A percentile compares a stretch with the other conserved stretches of the same genome.
phyloP scores from a whole-genome alignment of 1,140 invertebrate species.

The Uloborus diversus region DNA sequence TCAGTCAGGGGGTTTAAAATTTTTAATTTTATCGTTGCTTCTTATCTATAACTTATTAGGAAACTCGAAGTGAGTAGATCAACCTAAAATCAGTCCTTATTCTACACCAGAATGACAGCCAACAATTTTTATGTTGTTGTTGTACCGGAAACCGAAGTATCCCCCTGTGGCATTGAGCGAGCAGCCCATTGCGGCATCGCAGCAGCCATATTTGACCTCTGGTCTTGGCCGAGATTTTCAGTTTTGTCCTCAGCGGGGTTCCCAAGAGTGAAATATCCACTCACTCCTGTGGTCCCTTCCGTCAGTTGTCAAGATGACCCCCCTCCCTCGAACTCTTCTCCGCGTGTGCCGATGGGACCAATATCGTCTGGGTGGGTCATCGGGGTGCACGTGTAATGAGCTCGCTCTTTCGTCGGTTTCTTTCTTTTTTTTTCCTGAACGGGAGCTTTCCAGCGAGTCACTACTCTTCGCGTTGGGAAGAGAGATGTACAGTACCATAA shows the following conservation, averaged over 20 bases:
- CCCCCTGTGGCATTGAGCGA: too few relatives aligned
- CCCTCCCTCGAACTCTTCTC: background rate
- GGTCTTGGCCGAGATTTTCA: constrained; percentile 19
- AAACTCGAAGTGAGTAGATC: background rate
- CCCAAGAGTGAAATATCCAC: constrained; percentile 34
- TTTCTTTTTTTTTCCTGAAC: background rate
- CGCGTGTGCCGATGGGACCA: background rate
- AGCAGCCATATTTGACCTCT: background rate
- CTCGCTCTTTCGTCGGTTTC: background rate
- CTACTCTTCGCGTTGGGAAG: too few relatives aligned
- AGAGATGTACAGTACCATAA: too few relatives aligned
- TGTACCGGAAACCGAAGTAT: background rate
- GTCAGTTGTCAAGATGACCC: constrained; percentile 12
- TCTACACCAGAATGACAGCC: background rate
- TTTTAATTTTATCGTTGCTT: too few relatives aligned
- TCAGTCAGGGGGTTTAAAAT: too few relatives aligned
- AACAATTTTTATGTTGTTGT: background rate
- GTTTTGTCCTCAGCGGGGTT: constrained; percentile 18
- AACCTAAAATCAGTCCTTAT: background rate
- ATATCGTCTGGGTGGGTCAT: background rate
- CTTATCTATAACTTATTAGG: too few relatives aligned
- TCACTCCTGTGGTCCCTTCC: constrained; percentile 39
- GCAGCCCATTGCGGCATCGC: background rate
- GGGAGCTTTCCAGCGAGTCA: background rate
- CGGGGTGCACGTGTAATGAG: background rate